phyloP scores from a whole-genome alignment of 2,797 vertebrate genomes.

The Artibeus jamaicensis region DNA sequence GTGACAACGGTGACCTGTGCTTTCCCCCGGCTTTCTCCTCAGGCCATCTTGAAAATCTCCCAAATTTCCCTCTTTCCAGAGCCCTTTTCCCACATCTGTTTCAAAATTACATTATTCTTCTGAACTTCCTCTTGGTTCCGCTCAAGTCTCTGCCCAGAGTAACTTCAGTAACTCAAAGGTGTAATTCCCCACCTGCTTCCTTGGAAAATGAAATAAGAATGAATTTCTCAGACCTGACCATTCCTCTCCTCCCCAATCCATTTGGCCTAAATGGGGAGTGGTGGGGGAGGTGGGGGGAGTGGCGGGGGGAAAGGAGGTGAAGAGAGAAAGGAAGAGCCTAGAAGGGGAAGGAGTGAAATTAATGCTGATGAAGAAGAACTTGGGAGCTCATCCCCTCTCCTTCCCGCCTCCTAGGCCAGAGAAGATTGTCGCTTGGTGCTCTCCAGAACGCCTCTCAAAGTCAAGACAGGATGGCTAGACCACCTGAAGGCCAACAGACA shows the following conservation, averaged over 20 bases:
- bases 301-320: not conserved
- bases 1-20: rapidly evolving
- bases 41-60: not conserved
- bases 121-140: not conserved
- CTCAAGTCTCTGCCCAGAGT: not conserved
- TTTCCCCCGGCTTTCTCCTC: not conserved
- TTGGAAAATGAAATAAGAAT: not conserved
- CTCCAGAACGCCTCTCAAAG: not conserved
- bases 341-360: not conserved
- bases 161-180: not conserved
- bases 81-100: not conserved
- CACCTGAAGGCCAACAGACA: not conserved
- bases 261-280: not conserved
- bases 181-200: not conserved
- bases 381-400: not conserved
- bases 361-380: not conserved
- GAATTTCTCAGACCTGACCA: not conserved
- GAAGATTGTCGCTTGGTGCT: not conserved
- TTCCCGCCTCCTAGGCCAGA: not conserved
- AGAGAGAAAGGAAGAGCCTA: not conserved
- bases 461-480: not conserved
- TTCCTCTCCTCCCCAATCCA: not conserved
- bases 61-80: not conserved
- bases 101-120: not conserved
- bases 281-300: no score